phyloP scores from a whole-genome alignment of 2,797 vertebrate species.

The Arremon aurantiirostris region DNA sequence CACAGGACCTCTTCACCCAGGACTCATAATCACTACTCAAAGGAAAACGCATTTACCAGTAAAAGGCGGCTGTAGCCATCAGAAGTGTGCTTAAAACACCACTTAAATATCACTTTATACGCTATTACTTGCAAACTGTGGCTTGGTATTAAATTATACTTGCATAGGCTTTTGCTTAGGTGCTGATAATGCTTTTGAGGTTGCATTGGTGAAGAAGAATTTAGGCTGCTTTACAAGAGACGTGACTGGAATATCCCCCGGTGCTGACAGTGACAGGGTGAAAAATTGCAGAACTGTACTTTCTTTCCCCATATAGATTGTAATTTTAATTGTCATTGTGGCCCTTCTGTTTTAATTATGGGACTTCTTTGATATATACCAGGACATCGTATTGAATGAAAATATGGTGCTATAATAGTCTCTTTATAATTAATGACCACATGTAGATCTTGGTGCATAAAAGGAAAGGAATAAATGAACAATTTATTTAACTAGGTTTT shows the following conservation, averaged over 20 bases:
- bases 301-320: constrained; percentile 84
- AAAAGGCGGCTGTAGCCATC: constrained; percentile 99
- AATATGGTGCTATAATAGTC: constrained; percentile 88
- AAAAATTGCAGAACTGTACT: constrained; percentile 85
- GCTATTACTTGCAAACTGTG: constrained; percentile 99
- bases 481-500: constrained; percentile 88
- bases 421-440: constrained; percentile 88
- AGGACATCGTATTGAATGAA: constrained; percentile 85
- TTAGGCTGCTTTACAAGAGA: constrained; percentile 84
- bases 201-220: constrained; percentile 85
- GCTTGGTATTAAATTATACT: constrained; percentile 99
- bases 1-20: constrained; percentile 97
- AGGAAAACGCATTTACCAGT: constrained; percentile 93
- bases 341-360: constrained; percentile 88
- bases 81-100: constrained; percentile 99
- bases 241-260: constrained; percentile 80
- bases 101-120: constrained; percentile 99
- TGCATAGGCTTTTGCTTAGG: constrained; percentile 95
- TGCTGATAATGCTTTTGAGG: constrained; percentile 90
- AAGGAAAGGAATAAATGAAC: constrained; percentile 86
- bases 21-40: constrained; percentile 99
- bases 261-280: constrained; percentile 84
- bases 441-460: constrained; percentile 84
- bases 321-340: constrained; percentile 88
- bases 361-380: constrained; percentile 87